Evolutionary conservation across 2,797 vertebrate genomes (phyloP), one percentile per base, ranked within the genome.

Genomic region (Gephyroberyx darwinii): DNA sequence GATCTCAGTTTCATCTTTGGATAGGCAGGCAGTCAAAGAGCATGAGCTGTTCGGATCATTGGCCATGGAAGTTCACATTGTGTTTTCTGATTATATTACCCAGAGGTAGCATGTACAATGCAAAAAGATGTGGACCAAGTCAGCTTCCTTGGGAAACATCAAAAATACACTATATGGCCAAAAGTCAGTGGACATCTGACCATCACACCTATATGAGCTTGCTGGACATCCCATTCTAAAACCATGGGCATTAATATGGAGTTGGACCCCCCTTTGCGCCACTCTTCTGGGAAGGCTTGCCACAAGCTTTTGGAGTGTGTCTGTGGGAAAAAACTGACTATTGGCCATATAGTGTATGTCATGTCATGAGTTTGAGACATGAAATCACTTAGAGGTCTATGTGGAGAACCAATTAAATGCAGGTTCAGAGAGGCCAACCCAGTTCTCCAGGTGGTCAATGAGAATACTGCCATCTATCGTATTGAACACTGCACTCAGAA

Each of bases 31-130:
- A 65, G 43, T 35, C 22, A 17, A 45, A 54, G 54, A 75, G 70
- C 56, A 69, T 20, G 41, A 77, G 51, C 58, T 69, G 69, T 5
- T 84, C 59, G n/a, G n/a, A n/a, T n/a, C n/a, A n/a, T n/a, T n/a
- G n/a, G n/a, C n/a, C n/a, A n/a, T n/a, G n/a, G n/a, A n/a, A n/a
- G n/a, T n/a, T n/a, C n/a, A 71, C 65, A 65, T 52, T 72, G 31
- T 74, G 78, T 69, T 55, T 73, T 83, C 62, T 83, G 84, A 88
- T 90, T 81, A 81, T 69, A 58, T 56, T 33, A 52, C 79, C 56
- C 71, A n/a, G n/a, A n/a, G n/a, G 16, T 3, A 59, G 74, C 75
- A 64, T 65, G 79, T 71, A 68, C 57, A 75, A 70, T 47, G 47
- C 62, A 74, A 74, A 65, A 52, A 65, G 41, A 81, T 78, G 54